phyloP scores from a whole-genome alignment of 2,113 vertebrate species.

The Struthio camelus region DNA sequence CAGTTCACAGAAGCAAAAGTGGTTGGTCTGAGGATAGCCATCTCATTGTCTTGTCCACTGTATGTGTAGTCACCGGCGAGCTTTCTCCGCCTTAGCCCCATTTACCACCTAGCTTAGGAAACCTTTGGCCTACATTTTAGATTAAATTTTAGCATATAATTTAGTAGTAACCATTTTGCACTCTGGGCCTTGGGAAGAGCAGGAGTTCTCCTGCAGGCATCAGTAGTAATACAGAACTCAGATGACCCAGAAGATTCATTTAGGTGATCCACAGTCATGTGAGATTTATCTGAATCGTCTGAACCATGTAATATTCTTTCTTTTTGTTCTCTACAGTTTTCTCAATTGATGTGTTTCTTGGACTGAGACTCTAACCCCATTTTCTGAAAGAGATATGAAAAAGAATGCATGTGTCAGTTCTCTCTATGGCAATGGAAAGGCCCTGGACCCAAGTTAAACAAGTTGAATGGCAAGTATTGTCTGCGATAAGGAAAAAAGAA shows the following conservation, averaged over 20 bases:
- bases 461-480: neutral
- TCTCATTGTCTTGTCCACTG: accelerated
- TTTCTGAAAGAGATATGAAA: neutral
- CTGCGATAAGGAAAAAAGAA: neutral
- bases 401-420: accelerated
- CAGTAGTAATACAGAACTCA: neutral
- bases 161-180: neutral
- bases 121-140: neutral
- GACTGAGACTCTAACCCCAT: neutral
- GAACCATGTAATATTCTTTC: neutral
- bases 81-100: neutral
- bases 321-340: neutral
- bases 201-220: neutral
- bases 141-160: neutral
- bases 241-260: neutral
- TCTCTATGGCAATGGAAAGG: neutral
- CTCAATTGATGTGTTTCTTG: neutral
- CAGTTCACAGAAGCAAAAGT: accelerated
- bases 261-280: neutral
- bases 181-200: neutral
- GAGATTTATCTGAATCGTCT: neutral
- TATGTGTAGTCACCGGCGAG: neutral
- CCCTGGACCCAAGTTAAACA: neutral
- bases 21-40: accelerated
- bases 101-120: neutral